A percentile compares a stretch with the other conserved stretches of the same genome.
phyloP scores from a whole-genome alignment of 2,113 vertebrate species.

The Corynorhinus townsendii region DNA sequence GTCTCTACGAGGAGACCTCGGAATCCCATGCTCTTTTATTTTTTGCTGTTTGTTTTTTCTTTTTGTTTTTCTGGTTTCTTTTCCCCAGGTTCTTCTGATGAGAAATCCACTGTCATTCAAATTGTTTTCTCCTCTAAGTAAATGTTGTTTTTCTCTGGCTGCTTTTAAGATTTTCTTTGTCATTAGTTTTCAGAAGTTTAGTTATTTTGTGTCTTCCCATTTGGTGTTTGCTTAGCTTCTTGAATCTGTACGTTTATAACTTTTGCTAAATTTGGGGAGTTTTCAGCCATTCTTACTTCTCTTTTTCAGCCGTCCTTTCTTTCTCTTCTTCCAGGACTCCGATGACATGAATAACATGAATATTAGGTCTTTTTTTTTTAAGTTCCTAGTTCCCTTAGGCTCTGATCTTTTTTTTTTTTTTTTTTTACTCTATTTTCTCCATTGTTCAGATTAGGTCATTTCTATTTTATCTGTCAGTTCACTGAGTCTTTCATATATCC shows the following conservation, averaged over 20 bases:
- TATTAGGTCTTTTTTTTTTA: not conserved
- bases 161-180: not conserved
- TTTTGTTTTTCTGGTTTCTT: not conserved
- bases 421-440: not conserved
- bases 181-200: not conserved
- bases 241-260: not conserved
- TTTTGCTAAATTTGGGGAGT: not conserved
- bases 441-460: not conserved
- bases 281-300: not conserved
- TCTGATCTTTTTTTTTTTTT: not conserved
- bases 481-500: not conserved
- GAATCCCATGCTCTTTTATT: not conserved
- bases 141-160: not conserved
- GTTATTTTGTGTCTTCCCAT: not conserved
- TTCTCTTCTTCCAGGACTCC: not conserved
- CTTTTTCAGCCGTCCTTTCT: not conserved
- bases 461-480: not conserved
- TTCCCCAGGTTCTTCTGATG: not conserved
- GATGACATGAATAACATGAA: not conserved
- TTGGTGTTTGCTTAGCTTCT: not conserved
- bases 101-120: not conserved
- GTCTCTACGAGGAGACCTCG: rapidly evolving
- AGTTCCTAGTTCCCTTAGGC: not conserved
- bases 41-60: not conserved
- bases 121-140: not conserved